A percentile compares a stretch with the other conserved stretches of the same genome.
These are phyloP conservation scores for Nasonovia ribisnigri DNA, from an alignment of 2,888 invertebrate species.

Conservation along the genomic window DNA sequence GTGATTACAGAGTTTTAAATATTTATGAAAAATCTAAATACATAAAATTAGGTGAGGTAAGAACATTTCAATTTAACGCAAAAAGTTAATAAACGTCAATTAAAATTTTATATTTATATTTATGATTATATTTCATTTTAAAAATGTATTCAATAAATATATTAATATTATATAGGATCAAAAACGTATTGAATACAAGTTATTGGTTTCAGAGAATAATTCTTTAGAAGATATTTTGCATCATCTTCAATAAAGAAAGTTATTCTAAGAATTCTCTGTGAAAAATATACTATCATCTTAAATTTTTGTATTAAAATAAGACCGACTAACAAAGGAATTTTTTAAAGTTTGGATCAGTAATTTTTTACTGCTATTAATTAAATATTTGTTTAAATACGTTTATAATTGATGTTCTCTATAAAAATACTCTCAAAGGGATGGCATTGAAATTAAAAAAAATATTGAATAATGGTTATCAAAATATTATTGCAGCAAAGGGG, in stretches of 20 bases:
- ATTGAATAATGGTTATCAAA: constrained; percentile 1
- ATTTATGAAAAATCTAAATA: neutral
- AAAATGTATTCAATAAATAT: neutral
- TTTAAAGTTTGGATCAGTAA: neutral
- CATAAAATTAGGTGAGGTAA: neutral
- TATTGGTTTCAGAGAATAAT: neutral
- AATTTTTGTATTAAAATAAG: constrained; percentile 1
- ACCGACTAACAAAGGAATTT: neutral
- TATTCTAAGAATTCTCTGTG: neutral
- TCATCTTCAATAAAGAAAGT: constrained; percentile 3
- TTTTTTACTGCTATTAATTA: neutral
- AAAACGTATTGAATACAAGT: neutral
- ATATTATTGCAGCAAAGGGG: neutral
- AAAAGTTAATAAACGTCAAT: neutral
- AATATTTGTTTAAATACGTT: neutral
- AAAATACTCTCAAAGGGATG: neutral
- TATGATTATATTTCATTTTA: neutral
- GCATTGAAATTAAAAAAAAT: neutral
- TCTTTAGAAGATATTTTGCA: neutral
- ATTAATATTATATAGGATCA: neutral
- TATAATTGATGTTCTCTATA: neutral
- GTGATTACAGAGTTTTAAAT: neutral
- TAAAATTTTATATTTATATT: neutral
- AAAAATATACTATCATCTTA: constrained; percentile 5
- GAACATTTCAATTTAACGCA: neutral